Conservation (phyloP, 37 sponge, comb jelly and placozoan species). For the Axinella damicornis region DNA sequence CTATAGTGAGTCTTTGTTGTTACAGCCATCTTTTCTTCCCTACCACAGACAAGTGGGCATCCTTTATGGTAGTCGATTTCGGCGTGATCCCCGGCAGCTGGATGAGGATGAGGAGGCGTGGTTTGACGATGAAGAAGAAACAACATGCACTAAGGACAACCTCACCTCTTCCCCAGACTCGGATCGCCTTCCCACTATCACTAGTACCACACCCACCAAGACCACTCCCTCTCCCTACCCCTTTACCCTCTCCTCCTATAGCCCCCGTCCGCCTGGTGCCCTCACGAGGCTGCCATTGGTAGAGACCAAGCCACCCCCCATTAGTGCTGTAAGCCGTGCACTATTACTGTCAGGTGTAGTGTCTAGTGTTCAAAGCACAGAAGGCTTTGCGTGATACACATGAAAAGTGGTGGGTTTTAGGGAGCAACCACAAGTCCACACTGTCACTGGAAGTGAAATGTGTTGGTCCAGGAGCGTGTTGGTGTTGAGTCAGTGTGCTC, state of each 20-base stretch:
- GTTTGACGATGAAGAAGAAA: constrained; percentile 91
- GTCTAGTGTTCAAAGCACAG: too few species aligned
- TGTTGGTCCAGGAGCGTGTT: too few species aligned
- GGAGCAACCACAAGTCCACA: too few species aligned
- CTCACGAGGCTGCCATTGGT: constrained; percentile 4
- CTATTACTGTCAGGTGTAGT: too few species aligned
- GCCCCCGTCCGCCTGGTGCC: constrained; percentile 39
- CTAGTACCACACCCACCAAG: background rate
- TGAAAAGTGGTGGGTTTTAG: too few species aligned
- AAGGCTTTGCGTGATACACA: too few species aligned
- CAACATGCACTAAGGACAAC: background rate
- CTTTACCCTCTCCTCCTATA: constrained; percentile 8
- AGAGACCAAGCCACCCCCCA: background rate
- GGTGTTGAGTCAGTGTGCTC: too few species aligned
- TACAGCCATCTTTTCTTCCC: background rate
- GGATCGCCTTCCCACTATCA: background rate
- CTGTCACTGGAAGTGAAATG: too few species aligned
- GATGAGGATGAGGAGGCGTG: constrained; percentile 95
- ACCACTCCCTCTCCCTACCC: constrained; percentile 21
- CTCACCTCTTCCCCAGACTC: background rate
- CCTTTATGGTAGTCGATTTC: constrained; percentile 47
- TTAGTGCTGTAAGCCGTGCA: constrained; percentile 47
- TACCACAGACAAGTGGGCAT: background rate
- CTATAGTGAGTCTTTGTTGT: background rate
- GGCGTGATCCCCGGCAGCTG: constrained; percentile 84